These are phyloP conservation scores for Orchesella flavescens DNA, from an alignment of 2,888 invertebrate species.

Conservation along the genomic window DNA sequence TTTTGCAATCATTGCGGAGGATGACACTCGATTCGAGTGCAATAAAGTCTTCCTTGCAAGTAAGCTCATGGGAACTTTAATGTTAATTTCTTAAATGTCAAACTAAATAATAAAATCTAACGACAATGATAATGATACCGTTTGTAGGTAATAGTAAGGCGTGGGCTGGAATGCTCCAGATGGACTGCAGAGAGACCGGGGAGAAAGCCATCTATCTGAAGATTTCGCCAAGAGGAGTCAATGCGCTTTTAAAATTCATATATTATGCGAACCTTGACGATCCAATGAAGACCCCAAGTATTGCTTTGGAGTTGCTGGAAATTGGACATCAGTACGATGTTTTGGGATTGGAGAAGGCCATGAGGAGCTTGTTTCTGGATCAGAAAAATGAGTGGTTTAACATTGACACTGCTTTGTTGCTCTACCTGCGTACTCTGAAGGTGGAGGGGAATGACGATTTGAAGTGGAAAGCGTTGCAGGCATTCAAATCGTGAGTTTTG, in stretches of 20 bases:
- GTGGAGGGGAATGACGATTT: not conserved
- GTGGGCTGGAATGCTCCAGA: not conserved
- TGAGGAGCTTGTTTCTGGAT: not conserved
- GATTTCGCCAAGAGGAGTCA: not conserved
- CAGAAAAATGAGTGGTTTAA: not conserved
- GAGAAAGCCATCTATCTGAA: not conserved
- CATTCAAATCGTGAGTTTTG: not conserved
- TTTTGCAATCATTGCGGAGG: no score
- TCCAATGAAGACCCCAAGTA: not conserved
- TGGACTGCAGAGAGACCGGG: not conserved
- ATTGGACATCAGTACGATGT: constrained; percentile 1
- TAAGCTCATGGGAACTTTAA: no score
- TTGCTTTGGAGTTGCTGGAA: not conserved
- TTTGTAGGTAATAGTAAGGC: not conserved
- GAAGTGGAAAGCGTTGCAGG: not conserved
- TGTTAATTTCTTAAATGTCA: no score
- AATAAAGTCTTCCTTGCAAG: not conserved
- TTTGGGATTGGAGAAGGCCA: not conserved
- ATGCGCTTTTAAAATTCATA: not conserved
- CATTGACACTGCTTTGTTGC: not conserved
- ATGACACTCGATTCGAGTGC: no score
- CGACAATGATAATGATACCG: no score
- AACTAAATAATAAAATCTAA: no score
- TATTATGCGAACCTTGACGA: not conserved
- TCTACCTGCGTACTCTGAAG: not conserved